Base-by-base conservation (phyloP, 2,113 vertebrate genomes). In the Atherinomorus stipes region DNA sequence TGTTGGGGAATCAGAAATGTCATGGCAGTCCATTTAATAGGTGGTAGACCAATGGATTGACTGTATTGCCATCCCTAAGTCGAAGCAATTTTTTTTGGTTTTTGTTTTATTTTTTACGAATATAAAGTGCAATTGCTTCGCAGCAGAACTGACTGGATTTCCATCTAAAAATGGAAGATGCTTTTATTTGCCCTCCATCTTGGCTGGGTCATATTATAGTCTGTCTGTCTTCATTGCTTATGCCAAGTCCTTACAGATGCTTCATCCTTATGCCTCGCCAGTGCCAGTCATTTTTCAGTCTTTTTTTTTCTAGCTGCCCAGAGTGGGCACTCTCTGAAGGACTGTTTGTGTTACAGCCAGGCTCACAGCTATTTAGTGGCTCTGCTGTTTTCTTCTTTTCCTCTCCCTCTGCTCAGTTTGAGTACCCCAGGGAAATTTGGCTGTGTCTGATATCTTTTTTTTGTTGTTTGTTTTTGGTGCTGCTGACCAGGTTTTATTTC, bases 401-500 rank as follows among this genome's bases (percentile, higher is more conserved):
- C 77, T 75, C 73, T 82, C 73, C 75, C 74, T 84, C 83, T 86
- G 78, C 89, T 89, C 83, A 61, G 42, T 76, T 80, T 79, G 65
- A 90, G 87, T 76, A 73, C 91, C 85, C 88, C 4, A 26, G 91
- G 90, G 92, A 93, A 90, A 92, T 93, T 69, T 93, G 74, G 49
- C 74, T 74, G 49, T 78, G 79, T 85, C 80, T 86, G 83, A 90
- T 87, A 88, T 90, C 57, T 63, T 63, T 60, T 65, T 68, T 68
- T 74, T 34, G 5, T 34, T 34, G 3, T 28, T 28, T 6, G 5
- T 34, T 76, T 82, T 81, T 73, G 81, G 74, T 89, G 77, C 79
- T 56, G 67, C 81, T 90, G 79, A 90, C 85, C 90, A 77, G 68
- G 85, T 91, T 90, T 77, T 81, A 68, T 84, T 84, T 71, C 45